A percentile compares a stretch with the other conserved stretches of the same genome.
These are phyloP conservation scores for Atherix ibis DNA, from an alignment of 2,888 invertebrate species.

Conservation along the genomic window DNA sequence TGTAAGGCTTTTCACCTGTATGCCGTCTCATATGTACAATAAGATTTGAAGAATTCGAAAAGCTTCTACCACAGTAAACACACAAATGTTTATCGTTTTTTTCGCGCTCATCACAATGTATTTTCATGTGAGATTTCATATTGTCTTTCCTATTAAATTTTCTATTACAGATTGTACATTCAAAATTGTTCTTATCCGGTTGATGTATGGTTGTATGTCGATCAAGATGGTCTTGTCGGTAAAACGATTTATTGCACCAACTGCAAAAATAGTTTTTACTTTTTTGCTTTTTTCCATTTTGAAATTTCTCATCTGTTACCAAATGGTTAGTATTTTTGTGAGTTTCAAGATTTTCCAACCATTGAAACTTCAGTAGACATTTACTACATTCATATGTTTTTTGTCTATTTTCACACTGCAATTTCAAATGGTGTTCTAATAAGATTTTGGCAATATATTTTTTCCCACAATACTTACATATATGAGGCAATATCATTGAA, in stretches of 20 bases:
- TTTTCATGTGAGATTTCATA: slow-evolving; percentile 41
- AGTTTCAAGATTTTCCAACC: slow-evolving; percentile 23
- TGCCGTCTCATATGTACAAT: slow-evolving; percentile 52
- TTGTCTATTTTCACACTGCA: slow-evolving; percentile 24
- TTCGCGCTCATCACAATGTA: slow-evolving; percentile 31
- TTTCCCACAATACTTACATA: slow-evolving; percentile 38
- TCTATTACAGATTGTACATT: slow-evolving; percentile 41
- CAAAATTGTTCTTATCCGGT: slow-evolving; percentile 36
- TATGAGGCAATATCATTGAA: slow-evolving; percentile 35
- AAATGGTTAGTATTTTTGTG: slow-evolving; percentile 20
- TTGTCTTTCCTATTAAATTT: slow-evolving; percentile 43
- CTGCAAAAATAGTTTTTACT: slow-evolving; percentile 39
- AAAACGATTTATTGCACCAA: slow-evolving; percentile 46
- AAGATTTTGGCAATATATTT: slow-evolving; percentile 37
- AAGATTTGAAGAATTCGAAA: slow-evolving; percentile 43
- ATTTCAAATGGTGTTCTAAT: slow-evolving; percentile 36
- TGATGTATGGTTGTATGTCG: slow-evolving; percentile 48
- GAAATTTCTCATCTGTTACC: too few relatives aligned
- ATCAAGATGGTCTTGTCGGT: slow-evolving; percentile 45
- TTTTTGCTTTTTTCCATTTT: too few relatives aligned
- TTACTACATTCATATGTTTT: slow-evolving; percentile 22
- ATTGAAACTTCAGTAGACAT: slow-evolving; percentile 27
- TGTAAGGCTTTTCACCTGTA: slow-evolving; percentile 48
- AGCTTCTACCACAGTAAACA: slow-evolving; percentile 42
- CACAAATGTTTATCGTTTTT: slow-evolving; percentile 37